Base-by-base conservation (phyloP, 2,113 vertebrate species). In the Bubo scandiacus region DNA sequence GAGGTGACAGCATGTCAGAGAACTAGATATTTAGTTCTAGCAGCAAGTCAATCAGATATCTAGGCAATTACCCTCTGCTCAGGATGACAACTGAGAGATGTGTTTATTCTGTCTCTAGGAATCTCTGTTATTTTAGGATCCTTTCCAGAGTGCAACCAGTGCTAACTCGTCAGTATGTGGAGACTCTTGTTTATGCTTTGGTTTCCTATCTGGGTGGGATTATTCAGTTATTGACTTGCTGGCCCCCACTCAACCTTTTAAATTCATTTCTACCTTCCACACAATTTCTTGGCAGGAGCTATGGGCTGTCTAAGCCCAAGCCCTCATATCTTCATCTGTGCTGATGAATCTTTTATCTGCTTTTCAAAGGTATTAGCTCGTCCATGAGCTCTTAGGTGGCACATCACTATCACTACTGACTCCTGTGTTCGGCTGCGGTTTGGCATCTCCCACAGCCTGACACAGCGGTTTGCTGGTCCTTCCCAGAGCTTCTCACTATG, bases 181-280 rank as follows among this genome's bases (percentile, higher is more conserved):
- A 96, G 90, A 86, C 94, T 95, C 96, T 92, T 95, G 95, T 96
- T 92, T 97, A 94, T 91, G 85, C 94, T 96, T 88, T 94, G 79
- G 96, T 96, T 96, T 98, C 96, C 96, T 95, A 94, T 96, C 94
- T 97, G 96, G 92, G 88, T 91, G 96, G 96, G 96, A 97, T 97
- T 97, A 96, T 97, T 97, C 95, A 96, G 68, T 97, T 98, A 96
- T 93, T 92, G 95, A 94, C 96, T 97, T 90, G 81, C 94, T 98
- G 97, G 95, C 95, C 96, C 86, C 94, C 54, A 80, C 90, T 97
- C 97, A 98, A 93, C 94, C 96, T 95, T 97, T 96, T 94, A 92
- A 95, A 96, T 96, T 92, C 51, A 8, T 96, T 96, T 95, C 95
- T 97, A 95, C 88, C 91, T 96, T 96, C 91, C 87, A 84, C 88